phyloP scores from a whole-genome alignment of 2,888 invertebrate genomes.

The Eustalomyia histrio region DNA sequence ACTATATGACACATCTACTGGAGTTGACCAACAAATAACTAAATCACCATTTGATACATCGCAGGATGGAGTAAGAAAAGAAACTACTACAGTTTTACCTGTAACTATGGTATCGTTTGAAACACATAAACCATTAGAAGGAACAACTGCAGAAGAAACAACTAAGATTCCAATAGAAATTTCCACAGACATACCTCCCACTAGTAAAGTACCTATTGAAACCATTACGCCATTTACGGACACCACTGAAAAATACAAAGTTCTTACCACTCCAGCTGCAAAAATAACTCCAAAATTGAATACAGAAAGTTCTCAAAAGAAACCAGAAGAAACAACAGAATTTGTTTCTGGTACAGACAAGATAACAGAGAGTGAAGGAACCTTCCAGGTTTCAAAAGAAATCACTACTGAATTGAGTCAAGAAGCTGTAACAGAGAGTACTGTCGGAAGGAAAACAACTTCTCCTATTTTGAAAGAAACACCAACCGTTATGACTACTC shows the following conservation, averaged over 20 bases:
- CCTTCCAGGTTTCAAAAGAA: background rate
- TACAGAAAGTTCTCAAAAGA: constrained; percentile 1
- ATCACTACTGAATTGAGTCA: too few species aligned
- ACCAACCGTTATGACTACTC: background rate
- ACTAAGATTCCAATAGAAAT: background rate
- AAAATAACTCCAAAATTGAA: background rate
- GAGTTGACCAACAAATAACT: background rate
- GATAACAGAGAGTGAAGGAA: background rate
- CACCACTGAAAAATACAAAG: background rate
- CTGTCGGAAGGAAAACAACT: constrained; percentile 1
- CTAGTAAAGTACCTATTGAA: background rate
- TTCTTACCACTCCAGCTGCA: background rate
- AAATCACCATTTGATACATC: background rate
- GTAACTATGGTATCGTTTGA: background rate
- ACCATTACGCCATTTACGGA: constrained; percentile 1
- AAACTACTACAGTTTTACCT: background rate
- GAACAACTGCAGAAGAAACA: background rate
- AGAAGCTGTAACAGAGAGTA: background rate
- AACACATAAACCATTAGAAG: background rate
- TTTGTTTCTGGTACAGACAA: background rate
- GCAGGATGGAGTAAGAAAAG: background rate
- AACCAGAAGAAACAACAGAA: background rate
- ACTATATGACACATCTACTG: background rate
- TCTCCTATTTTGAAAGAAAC: background rate
- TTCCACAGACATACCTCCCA: background rate